Conservation (phyloP, 2,888 invertebrate species). For the Coleophora deauratella region DNA sequence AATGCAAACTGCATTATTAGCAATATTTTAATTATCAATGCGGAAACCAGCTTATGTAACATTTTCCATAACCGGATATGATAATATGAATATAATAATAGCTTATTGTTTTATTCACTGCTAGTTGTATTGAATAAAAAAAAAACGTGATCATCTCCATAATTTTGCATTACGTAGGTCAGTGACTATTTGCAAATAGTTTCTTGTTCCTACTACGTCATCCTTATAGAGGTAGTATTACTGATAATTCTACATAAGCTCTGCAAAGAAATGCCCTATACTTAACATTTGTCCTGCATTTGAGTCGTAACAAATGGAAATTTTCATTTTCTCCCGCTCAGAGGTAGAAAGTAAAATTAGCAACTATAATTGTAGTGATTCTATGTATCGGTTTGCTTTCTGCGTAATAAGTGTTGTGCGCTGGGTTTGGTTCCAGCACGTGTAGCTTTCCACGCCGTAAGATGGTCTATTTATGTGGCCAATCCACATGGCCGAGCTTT, state of each 20-base stretch:
- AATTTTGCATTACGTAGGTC: too few relatives aligned
- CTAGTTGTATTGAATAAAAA: too few relatives aligned
- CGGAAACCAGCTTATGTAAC: conserved; percentile 1
- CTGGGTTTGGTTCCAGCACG: conserved; percentile 21
- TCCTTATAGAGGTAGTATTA: too few relatives aligned
- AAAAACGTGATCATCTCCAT: too few relatives aligned
- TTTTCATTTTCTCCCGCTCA: conserved; percentile 6
- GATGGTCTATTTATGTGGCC: conserved; percentile 30
- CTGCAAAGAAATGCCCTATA: too few relatives aligned
- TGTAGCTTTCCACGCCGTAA: conserved; percentile 27
- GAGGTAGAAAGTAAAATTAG: conserved; percentile 17
- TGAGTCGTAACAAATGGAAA: background rate
- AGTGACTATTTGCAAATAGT: too few relatives aligned
- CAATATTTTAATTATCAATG: background rate
- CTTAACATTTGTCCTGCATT: too few relatives aligned
- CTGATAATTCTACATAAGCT: too few relatives aligned
- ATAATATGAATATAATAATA: background rate
- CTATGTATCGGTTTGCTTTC: conserved; percentile 12
- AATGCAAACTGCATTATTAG: too few relatives aligned
- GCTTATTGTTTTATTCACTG: background rate
- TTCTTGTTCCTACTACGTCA: too few relatives aligned
- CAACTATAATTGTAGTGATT: conserved; percentile 21
- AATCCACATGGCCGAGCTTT: conserved; percentile 18
- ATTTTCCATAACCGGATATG: conserved; percentile 1
- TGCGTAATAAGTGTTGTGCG: conserved; percentile 11